Evolutionary conservation across 2,113 vertebrate genomes (phyloP).

Genomic region (Hystrix brachyura): DNA sequence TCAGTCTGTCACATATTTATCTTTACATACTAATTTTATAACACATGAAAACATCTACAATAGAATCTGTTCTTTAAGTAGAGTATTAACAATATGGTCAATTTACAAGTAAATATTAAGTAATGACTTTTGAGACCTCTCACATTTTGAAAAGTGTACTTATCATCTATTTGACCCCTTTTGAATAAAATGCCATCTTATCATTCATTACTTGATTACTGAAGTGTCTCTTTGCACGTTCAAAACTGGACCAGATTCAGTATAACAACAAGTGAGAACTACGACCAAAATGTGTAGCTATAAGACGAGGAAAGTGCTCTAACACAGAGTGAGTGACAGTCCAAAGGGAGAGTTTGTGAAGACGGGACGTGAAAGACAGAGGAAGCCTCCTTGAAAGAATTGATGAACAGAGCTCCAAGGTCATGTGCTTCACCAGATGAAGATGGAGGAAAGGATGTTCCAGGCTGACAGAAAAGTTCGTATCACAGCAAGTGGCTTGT

Average conservation of each 20-base stretch:
- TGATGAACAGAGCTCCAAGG: not conserved
- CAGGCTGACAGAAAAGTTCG: not conserved
- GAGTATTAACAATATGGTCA: not conserved
- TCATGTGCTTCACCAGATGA: fast-evolving
- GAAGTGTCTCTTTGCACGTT: not conserved
- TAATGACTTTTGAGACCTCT: not conserved
- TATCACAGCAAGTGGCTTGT: too few relatives aligned
- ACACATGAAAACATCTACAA: not conserved
- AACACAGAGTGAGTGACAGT: not conserved
- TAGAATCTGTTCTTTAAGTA: not conserved
- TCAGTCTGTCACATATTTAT: not conserved
- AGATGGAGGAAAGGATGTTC: not conserved
- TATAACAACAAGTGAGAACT: not conserved
- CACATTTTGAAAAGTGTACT: not conserved
- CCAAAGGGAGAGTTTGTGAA: fast-evolving
- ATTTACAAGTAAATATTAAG: not conserved
- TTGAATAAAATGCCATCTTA: not conserved
- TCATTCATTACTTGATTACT: not conserved
- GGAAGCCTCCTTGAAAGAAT: not conserved
- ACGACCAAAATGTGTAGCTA: not conserved
- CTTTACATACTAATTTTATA: not conserved
- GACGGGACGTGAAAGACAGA: not conserved
- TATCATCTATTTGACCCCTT: not conserved
- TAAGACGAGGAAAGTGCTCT: not conserved
- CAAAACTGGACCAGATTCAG: not conserved